These are phyloP conservation scores for Mugil cephalus DNA, from an alignment of 2,113 vertebrate species.

Conservation along the genomic window DNA sequence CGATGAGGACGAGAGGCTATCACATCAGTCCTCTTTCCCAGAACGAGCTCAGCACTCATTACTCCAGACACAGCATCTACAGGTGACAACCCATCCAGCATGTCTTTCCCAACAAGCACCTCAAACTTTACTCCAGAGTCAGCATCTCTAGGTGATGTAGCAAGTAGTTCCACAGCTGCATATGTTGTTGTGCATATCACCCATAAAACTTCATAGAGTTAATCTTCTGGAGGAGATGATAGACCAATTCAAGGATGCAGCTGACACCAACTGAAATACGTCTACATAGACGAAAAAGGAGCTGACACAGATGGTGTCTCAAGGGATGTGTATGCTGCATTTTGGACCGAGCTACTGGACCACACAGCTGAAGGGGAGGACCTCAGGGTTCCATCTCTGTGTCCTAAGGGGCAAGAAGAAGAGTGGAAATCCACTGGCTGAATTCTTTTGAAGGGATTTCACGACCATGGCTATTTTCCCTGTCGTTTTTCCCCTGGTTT, in stretches of 20 bases:
- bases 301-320: constrained; percentile 4
- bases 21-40: no score
- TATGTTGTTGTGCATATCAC: background rate
- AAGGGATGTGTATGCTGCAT: constrained; percentile 27
- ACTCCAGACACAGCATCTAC: no score
- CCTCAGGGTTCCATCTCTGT: constrained; percentile 43
- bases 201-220: background rate
- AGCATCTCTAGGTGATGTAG: background rate
- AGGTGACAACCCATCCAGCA: no score
- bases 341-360: constrained; percentile 46
- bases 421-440: constrained; percentile 55
- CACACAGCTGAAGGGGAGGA: constrained; percentile 45
- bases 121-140: no score
- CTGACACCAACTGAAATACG: background rate
- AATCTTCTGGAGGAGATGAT: background rate
- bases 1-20: no score
- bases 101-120: no score
- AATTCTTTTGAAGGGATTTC: constrained; percentile 50
- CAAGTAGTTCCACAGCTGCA: background rate
- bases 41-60: no score
- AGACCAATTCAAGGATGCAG: background rate
- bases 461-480: constrained; percentile 48
- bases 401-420: constrained; percentile 53
- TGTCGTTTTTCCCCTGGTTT: constrained; percentile 13
- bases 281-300: background rate